Percentiles rank a stretch among this genome's conserved stretches.
Conservation (phyloP, 1,140 invertebrate genomes). For the Neotoxoptera formosana region DNA sequence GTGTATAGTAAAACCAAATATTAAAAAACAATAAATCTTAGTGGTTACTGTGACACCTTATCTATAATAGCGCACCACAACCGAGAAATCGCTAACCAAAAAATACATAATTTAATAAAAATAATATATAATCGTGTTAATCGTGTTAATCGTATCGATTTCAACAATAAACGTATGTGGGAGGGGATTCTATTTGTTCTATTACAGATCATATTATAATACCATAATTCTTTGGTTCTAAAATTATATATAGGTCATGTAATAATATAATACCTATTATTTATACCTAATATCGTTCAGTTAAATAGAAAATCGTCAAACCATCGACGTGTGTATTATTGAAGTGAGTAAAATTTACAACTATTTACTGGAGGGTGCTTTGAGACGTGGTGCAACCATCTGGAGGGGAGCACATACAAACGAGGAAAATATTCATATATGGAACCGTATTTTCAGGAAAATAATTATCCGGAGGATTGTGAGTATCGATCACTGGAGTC, state of each 20-base stretch:
- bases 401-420: too few relatives aligned
- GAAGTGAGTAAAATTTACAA: not conserved
- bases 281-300: not conserved
- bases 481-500: not conserved
- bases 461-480: not conserved
- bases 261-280: not conserved
- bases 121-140: not conserved
- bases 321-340: not conserved
- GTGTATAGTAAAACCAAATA: not conserved
- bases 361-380: not conserved
- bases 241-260: not conserved
- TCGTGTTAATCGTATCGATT: not conserved
- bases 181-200: not conserved
- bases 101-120: not conserved
- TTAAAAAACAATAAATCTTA: not conserved
- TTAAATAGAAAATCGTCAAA: not conserved
- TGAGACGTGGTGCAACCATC: not conserved
- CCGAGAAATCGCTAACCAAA: not conserved
- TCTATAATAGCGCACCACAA: not conserved
- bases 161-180: not conserved
- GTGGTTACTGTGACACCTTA: not conserved
- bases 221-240: not conserved
- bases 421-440: too few relatives aligned
- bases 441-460: too few relatives aligned
- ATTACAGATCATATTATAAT: not conserved